These are phyloP conservation scores for Drosophila repletoides DNA, from an alignment of 1,140 invertebrate genomes.

Conservation along the genomic window DNA sequence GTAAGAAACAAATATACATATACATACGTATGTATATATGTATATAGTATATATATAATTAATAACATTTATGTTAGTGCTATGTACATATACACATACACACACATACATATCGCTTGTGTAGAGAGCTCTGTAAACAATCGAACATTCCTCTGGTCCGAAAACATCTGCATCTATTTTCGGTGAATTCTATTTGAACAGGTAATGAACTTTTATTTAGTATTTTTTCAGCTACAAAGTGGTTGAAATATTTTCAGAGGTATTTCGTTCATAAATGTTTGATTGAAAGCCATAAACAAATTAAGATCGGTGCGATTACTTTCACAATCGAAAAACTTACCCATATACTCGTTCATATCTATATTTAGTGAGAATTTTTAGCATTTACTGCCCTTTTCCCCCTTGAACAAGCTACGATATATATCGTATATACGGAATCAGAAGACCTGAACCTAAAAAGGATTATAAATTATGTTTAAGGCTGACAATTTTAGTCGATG, in stretches of 20 bases:
- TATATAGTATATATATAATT: constrained; percentile 20
- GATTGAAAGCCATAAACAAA: constrained; percentile 5
- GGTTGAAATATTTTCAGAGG: constrained; percentile 4
- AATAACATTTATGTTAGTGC: constrained; percentile 5
- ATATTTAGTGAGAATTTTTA: background rate
- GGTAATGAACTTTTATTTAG: constrained; percentile 44
- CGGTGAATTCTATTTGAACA: constrained; percentile 46
- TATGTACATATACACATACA: too few species aligned
- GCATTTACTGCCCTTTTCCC: too few species aligned
- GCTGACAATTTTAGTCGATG: too few species aligned
- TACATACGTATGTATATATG: constrained; percentile 7
- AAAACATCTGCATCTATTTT: constrained; percentile 64
- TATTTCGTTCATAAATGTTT: background rate
- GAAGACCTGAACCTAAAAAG: too few species aligned
- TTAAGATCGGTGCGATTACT: background rate
- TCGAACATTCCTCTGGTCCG: constrained; percentile 10
- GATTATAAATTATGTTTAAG: too few species aligned
- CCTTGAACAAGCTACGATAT: too few species aligned
- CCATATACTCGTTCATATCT: background rate
- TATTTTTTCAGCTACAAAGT: constrained; percentile 21
- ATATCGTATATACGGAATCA: too few species aligned
- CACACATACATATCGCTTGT: constrained; percentile 37
- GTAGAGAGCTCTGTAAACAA: constrained; percentile 46
- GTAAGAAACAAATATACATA: constrained; percentile 3
- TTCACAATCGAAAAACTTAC: background rate